Evolutionary conservation across 2,113 vertebrate genomes (phyloP).

Genomic region (Anarrhichthys ocellatus): DNA sequence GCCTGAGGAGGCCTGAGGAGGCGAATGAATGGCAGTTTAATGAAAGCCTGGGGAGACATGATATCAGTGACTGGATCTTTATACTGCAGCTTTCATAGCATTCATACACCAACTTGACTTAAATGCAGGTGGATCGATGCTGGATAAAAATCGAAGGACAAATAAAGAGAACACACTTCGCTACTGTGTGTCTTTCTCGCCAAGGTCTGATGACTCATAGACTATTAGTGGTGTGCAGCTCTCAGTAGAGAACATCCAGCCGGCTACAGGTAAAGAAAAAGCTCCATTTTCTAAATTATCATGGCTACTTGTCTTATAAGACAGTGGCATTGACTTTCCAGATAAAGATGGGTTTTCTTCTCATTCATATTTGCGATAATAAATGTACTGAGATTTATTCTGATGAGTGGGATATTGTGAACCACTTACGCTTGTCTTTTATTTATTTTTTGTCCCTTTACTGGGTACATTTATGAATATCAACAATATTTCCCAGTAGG

Average conservation of each 20-base stretch:
- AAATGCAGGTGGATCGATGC: conserved; percentile 72
- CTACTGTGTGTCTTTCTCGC: conserved; percentile 51
- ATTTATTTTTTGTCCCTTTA: conserved; percentile 42
- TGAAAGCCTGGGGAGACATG: conserved; percentile 60
- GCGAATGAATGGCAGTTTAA: conserved; percentile 50
- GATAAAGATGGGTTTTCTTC: conserved; percentile 40
- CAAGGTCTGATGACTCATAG: conserved; percentile 61
- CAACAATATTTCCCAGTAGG: conserved; percentile 73
- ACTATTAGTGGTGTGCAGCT: conserved; percentile 57
- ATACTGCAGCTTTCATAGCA: conserved; percentile 54
- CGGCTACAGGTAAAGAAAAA: conserved; percentile 43
- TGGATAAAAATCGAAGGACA: conserved; percentile 69
- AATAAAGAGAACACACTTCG: conserved; percentile 59
- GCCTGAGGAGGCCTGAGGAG: neutral
- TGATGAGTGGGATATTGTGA: conserved; percentile 52
- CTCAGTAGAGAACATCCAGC: conserved; percentile 48
- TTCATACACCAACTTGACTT: conserved; percentile 59
- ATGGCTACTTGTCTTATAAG: conserved; percentile 50
- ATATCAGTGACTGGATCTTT: conserved; percentile 62
- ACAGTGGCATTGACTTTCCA: conserved; percentile 43
- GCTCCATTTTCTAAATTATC: conserved; percentile 46
- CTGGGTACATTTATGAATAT: conserved; percentile 68
- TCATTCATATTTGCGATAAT: conserved; percentile 43
- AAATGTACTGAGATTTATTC: conserved; percentile 43
- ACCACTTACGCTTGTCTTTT: conserved; percentile 57